phyloP scores from a whole-genome alignment of 1,140 invertebrate species.

The Parasteatoda tepidariorum region DNA sequence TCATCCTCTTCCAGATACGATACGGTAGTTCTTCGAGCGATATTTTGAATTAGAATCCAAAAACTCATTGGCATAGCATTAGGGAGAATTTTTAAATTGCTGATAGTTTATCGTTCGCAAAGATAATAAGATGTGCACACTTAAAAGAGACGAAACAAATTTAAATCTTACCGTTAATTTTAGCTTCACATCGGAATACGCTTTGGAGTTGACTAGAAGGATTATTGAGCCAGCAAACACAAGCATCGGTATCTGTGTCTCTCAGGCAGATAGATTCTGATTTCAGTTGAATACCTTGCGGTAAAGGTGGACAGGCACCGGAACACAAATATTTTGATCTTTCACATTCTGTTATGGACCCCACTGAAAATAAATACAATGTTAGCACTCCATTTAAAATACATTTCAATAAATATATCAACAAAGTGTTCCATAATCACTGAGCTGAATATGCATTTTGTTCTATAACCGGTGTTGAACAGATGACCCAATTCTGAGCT shows the following conservation, averaged over 20 bases:
- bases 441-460: too few relatives aligned
- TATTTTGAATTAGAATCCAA: too few relatives aligned
- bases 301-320: constrained; percentile 17
- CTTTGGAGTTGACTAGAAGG: constrained; percentile 27
- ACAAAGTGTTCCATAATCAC: not conserved
- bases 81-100: too few relatives aligned
- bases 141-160: not conserved
- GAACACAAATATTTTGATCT: constrained; percentile 20
- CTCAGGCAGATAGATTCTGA: constrained; percentile 18
- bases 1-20: too few relatives aligned
- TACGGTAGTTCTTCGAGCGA: too few relatives aligned
- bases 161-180: constrained; percentile 22
- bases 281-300: not conserved
- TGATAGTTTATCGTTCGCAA: too few relatives aligned
- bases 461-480: too few relatives aligned
- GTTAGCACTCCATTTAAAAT: too few relatives aligned
- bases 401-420: too few relatives aligned
- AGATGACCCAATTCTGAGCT: too few relatives aligned
- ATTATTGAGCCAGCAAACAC: constrained; percentile 35
- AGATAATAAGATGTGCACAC: too few relatives aligned
- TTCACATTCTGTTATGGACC: constrained; percentile 5
- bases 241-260: constrained; percentile 26
- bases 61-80: too few relatives aligned
- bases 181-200: constrained; percentile 32
- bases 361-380: constrained; percentile 24